Evolutionary conservation across 2,888 invertebrate species (phyloP), one percentile per base, ranked within the genome.

Genomic region (Dendrolimus pini): DNA sequence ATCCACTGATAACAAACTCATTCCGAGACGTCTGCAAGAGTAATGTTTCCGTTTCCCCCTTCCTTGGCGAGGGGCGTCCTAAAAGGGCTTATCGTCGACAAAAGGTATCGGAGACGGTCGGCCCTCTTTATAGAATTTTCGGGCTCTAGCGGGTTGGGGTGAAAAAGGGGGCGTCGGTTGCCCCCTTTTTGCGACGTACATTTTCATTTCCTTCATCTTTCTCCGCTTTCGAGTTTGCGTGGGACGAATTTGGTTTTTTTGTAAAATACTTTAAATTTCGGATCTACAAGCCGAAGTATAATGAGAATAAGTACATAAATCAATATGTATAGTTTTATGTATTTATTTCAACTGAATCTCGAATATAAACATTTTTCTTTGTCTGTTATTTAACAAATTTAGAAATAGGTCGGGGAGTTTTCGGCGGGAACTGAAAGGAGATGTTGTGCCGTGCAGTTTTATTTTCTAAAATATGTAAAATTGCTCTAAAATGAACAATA

Each of bases 121-220:
- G 80, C 83, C 86, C 86, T 82, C 85, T 88, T 87, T 88, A 88
- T 85, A 89, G 84, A 89, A 89, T 89, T 89, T 89, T 89, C 85
- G 88, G 83, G 82, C 72, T 77, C 73, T 75, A 60, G 64, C 61
- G 68, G 69, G 74, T 70, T 30, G 73, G 30, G 30, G 30, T 30
- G 30, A 30, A 30, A 30, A 30, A 30, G 30, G 30, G 75, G 70
- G 78, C 65, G 70, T 73, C 70, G 68, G 67, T 68, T 60, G 61
- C 83, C 88, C 88, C 89, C 86, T 87, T 89, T 89, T 89, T 89
- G 89, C 88, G 81, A 84, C 85, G 89, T 87, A 89, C 89, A 88
- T 88, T 89, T 89, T 90, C 89, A 90, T 90, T 90, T 90, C 89
- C 89, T 90, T 89, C 89, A 90, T 89, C 89, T 90, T 90, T 90